Evolutionary conservation across 2,797 vertebrate genomes (phyloP), one percentile per base, ranked within the genome.

Genomic region (Tolypeutes matacus): DNA sequence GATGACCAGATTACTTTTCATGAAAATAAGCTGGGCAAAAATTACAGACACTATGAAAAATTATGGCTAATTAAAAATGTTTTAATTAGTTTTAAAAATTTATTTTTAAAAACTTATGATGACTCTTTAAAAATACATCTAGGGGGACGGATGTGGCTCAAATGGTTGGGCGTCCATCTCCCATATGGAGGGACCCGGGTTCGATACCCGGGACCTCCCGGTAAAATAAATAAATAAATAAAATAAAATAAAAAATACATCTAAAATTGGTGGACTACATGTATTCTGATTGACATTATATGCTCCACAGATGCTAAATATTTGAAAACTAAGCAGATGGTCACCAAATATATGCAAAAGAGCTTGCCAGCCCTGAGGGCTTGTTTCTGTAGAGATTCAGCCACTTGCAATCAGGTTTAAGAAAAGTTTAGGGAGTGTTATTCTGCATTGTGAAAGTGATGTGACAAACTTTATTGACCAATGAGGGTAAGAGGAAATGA

Each of bases 171-270:
- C n/a, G n/a, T n/a, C n/a, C n/a, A n/a, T n/a, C n/a, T n/a, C n/a
- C n/a, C n/a, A n/a, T n/a, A n/a, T n/a, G n/a, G n/a, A n/a, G n/a
- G n/a, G n/a, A n/a, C n/a, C n/a, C n/a, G n/a, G n/a, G n/a, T n/a
- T n/a, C n/a, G n/a, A n/a, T n/a, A n/a, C n/a, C n/a, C n/a, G n/a
- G n/a, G n/a, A n/a, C n/a, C n/a, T n/a, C n/a, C n/a, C n/a, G n/a
- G n/a, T n/a, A n/a, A n/a, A n/a, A n/a, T n/a, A n/a, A n/a, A n/a
- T n/a, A n/a, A n/a, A n/a, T n/a, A n/a, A n/a, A n/a, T n/a, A n/a
- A n/a, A n/a, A n/a, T n/a, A 92, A 83, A 87, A 96, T 49, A 88
- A 25, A 92, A 83, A 87, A 96, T 49, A 88, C 14, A 77, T 29
- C 73, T 83, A 91, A 62, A 86, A 72, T 70, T 4, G 15, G 51